Conservation (phyloP, 2,888 invertebrate genomes). For the Leptinotarsa juncta region DNA sequence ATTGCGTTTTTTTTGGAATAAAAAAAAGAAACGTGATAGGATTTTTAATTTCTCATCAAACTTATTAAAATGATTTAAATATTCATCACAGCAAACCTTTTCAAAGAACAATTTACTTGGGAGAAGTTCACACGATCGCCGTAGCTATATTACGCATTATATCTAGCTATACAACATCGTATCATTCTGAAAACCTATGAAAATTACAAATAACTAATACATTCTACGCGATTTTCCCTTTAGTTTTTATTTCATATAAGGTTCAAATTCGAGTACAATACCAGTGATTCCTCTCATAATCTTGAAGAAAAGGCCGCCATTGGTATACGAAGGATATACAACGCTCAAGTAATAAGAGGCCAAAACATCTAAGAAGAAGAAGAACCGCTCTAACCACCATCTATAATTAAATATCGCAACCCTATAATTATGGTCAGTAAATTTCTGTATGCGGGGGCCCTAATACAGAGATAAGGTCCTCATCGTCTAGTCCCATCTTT, state of each 20-base stretch:
- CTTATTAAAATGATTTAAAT: background rate
- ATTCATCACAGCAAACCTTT: conserved; percentile 15
- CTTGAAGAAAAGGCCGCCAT: background rate
- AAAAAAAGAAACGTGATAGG: background rate
- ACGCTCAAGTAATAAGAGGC: conserved; percentile 23
- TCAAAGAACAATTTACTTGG: conserved; percentile 21
- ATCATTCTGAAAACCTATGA: conserved; percentile 2
- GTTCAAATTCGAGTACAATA: background rate
- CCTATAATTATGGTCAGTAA: conserved; percentile 89
- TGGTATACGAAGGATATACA: conserved; percentile 17
- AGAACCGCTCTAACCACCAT: conserved; percentile 62
- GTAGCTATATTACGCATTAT: conserved; percentile 22
- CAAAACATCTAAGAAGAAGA: conserved; percentile 30
- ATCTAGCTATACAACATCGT: conserved; percentile 17
- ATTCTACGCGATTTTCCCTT: background rate
- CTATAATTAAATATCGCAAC: conserved; percentile 85
- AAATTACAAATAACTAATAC: background rate
- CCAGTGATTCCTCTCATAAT: background rate
- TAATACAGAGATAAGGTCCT: conserved; percentile 66
- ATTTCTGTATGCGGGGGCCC: conserved; percentile 74
- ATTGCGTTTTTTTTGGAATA: background rate
- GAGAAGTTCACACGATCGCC: conserved; percentile 34
- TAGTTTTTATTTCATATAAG: background rate
- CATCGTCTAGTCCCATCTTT: conserved; percentile 66
- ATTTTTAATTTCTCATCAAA: background rate